Evolutionary conservation across 2,113 vertebrate species (phyloP).

Genomic region (Tachysurus vachellii): DNA sequence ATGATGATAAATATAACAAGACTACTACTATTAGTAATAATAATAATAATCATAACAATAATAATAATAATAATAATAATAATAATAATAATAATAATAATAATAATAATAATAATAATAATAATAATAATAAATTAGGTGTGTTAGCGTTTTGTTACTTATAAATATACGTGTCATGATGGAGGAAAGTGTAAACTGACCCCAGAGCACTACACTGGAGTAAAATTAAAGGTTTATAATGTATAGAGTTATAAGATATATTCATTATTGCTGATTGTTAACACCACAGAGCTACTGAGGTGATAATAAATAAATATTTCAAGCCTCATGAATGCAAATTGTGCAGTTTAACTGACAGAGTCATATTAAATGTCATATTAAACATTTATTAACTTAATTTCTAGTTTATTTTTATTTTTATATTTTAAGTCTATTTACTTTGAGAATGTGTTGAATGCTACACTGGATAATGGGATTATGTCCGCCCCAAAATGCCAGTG

Average conservation of each 20-base stretch:
- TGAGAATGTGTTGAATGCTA: not conserved
- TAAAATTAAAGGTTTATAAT: too few species aligned
- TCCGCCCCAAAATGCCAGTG: not conserved
- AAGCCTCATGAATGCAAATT: not conserved
- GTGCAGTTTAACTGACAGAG: not conserved
- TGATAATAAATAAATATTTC: not conserved
- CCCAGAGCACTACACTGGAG: not conserved
- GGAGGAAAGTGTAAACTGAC: not conserved
- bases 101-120: too few species aligned
- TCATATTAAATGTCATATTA: too few species aligned
- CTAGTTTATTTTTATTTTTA: not conserved
- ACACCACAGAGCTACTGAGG: not conserved
- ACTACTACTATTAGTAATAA: too few species aligned
- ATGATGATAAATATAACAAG: too few species aligned
- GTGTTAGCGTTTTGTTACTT: too few species aligned
- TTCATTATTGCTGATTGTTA: not conserved
- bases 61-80: too few species aligned
- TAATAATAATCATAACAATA: too few species aligned
- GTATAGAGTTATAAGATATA: not conserved
- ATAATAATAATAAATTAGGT: too few species aligned
- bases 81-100: too few species aligned
- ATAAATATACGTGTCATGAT: not conserved
- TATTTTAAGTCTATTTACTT: not conserved
- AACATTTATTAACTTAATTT: not conserved
- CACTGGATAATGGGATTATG: not conserved